phyloP scores from a whole-genome alignment of 2,888 invertebrate genomes.

The Zaprionus bogoriensis region DNA sequence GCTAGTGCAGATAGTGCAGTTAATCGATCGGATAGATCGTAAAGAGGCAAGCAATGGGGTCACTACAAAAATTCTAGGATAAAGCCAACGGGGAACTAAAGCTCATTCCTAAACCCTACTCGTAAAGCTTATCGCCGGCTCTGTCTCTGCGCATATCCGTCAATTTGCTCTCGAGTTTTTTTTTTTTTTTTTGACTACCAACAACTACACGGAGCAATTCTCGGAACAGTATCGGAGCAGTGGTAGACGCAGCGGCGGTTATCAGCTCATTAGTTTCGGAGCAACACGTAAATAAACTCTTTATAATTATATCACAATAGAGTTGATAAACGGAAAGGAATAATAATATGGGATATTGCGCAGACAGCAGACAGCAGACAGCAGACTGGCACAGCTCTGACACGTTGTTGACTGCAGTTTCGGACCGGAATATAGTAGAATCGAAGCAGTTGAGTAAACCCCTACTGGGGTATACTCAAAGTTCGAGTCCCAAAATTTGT shows the following conservation, averaged over 20 bases:
- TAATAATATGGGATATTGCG: not conserved
- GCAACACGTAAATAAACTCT: constrained; percentile 3
- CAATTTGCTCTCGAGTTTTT: no score
- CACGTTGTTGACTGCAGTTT: constrained; percentile 14
- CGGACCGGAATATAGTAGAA: not conserved
- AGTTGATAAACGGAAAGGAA: constrained; percentile 3
- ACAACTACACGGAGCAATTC: no score
- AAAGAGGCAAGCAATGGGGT: constrained; percentile 14
- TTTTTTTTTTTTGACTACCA: no score
- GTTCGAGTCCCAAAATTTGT: no score
- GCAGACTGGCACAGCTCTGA: no score
- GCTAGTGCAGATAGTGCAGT: constrained; percentile 2
- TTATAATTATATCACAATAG: constrained; percentile 4
- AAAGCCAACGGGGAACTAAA: no score
- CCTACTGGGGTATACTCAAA: not conserved
- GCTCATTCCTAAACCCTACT: no score
- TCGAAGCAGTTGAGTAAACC: constrained; percentile 39
- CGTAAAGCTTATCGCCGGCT: no score
- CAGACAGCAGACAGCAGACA: no score
- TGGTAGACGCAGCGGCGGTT: constrained; percentile 10
- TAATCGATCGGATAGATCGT: constrained; percentile 9
- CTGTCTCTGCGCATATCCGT: no score
- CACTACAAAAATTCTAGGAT: no score
- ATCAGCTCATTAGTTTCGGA: constrained; percentile 41
- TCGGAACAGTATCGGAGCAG: constrained; percentile 33